A percentile compares a stretch with the other conserved stretches of the same genome.
Evolutionary conservation across 2,888 invertebrate species (phyloP).

Genomic region (Caprella mutica): DNA sequence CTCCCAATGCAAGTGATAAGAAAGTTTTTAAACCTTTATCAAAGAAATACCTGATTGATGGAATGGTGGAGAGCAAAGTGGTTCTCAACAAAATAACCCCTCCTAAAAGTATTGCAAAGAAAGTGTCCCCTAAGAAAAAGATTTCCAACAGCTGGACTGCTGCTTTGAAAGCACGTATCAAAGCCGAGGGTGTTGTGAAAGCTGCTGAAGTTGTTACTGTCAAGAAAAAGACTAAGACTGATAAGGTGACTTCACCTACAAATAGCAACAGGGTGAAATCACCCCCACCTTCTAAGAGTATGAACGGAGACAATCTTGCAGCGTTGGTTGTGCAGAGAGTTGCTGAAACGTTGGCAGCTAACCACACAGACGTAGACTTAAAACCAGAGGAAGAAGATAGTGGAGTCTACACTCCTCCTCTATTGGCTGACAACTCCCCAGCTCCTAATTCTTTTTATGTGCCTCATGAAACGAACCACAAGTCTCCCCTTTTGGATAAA

Average conservation of each 20-base stretch:
- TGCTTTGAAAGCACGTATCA: conserved; percentile 27
- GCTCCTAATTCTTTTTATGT: too few relatives aligned
- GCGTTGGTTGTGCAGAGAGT: conserved; percentile 11
- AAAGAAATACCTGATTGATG: too few relatives aligned
- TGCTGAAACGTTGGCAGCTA: conserved; percentile 9
- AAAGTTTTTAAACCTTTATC: too few relatives aligned
- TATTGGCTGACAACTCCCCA: too few relatives aligned
- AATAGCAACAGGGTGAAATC: conserved; percentile 1
- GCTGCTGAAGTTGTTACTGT: conserved; percentile 2
- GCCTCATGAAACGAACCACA: too few relatives aligned
- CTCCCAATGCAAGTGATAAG: too few relatives aligned
- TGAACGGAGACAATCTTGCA: neutral
- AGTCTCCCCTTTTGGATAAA: neutral
- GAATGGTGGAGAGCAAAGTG: neutral
- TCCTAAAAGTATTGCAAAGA: conserved; percentile 1
- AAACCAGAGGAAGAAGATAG: conserved; percentile 28
- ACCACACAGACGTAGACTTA: neutral
- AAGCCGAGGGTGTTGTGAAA: neutral
- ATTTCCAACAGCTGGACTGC: conserved; percentile 30
- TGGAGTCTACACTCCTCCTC: conserved; percentile 12
- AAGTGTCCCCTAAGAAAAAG: conserved; percentile 18
- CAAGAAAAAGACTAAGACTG: conserved; percentile 3
- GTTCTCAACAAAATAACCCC: conserved; percentile 10
- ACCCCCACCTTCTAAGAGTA: neutral
- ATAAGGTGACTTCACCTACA: neutral